Evolutionary conservation across 2,888 invertebrate genomes (phyloP).

Genomic region (Nasonovia ribisnigri): DNA sequence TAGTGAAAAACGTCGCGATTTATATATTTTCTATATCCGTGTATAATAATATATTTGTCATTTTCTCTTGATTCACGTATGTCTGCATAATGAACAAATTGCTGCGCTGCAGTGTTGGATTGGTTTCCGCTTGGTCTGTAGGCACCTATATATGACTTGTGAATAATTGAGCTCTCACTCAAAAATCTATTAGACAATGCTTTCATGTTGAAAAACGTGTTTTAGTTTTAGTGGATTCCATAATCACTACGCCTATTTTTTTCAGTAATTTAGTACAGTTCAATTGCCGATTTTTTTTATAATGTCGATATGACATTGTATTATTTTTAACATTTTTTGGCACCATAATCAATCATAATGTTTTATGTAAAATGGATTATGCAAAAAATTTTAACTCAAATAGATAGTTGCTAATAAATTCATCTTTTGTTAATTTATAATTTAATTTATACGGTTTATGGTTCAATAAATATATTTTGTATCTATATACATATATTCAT

Average conservation of each 20-base stretch:
- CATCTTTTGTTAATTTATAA: background rate
- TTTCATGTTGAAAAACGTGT: background rate
- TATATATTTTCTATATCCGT: slow-evolving; percentile 36
- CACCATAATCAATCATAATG: background rate
- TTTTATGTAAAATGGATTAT: background rate
- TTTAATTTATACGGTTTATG: background rate
- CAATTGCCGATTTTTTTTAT: background rate
- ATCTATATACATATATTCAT: background rate
- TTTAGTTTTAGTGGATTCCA: slow-evolving; percentile 3
- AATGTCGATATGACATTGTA: background rate
- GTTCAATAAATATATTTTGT: background rate
- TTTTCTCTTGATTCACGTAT: slow-evolving; percentile 45
- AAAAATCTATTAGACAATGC: slow-evolving; percentile 36
- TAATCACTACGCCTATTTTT: background rate
- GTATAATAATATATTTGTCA: slow-evolving; percentile 22
- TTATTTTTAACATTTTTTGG: background rate
- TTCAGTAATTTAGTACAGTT: background rate
- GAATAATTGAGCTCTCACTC: slow-evolving; percentile 52
- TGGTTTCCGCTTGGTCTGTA: slow-evolving; percentile 28
- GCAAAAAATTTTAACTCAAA: background rate
- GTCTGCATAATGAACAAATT: slow-evolving; percentile 28
- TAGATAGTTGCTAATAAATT: background rate
- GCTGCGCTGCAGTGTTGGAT: slow-evolving; percentile 13
- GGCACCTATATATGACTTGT: slow-evolving; percentile 25
- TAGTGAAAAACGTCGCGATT: slow-evolving; percentile 39